A percentile compares a stretch with the other conserved stretches of the same genome.
These are phyloP conservation scores for Drosophila anceps DNA, from an alignment of 2,888 invertebrate genomes.

Conservation along the genomic window DNA sequence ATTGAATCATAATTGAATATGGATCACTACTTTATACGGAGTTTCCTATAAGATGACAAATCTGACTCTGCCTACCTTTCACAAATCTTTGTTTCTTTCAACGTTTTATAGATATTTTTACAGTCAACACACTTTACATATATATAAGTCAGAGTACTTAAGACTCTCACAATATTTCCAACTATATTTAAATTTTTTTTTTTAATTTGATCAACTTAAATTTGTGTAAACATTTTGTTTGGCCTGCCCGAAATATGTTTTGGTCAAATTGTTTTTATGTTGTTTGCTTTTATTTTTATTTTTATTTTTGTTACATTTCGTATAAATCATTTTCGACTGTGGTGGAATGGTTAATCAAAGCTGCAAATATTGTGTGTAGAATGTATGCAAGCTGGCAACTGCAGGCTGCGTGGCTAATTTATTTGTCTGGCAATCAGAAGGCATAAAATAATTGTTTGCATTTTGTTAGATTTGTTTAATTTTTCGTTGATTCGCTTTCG, in stretches of 20 bases:
- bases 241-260: slow-evolving; percentile 34
- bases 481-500: slow-evolving; percentile 32
- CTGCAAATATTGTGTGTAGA: slow-evolving; percentile 20
- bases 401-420: slow-evolving; percentile 66
- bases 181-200: not conserved
- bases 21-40: too few species aligned
- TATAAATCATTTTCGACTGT: slow-evolving; percentile 58
- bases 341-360: slow-evolving; percentile 58
- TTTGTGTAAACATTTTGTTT: slow-evolving; percentile 21
- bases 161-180: not conserved
- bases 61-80: too few species aligned
- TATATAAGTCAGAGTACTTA: not conserved
- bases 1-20: too few species aligned
- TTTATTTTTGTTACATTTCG: slow-evolving; percentile 17
- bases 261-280: slow-evolving; percentile 14
- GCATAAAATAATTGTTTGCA: slow-evolving; percentile 49
- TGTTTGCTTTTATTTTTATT: not conserved
- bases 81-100: too few species aligned
- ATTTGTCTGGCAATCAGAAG: slow-evolving; percentile 67
- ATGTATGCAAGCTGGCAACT: slow-evolving; percentile 21
- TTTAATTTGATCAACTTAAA: slow-evolving; percentile 7
- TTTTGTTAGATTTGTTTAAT: slow-evolving; percentile 44
- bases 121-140: not conserved
- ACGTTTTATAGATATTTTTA: too few species aligned
- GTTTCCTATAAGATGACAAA: too few species aligned